A percentile compares a stretch with the other conserved stretches of the same genome.
phyloP scores from a whole-genome alignment of 2,888 invertebrate genomes.

The Andrena camellia region DNA sequence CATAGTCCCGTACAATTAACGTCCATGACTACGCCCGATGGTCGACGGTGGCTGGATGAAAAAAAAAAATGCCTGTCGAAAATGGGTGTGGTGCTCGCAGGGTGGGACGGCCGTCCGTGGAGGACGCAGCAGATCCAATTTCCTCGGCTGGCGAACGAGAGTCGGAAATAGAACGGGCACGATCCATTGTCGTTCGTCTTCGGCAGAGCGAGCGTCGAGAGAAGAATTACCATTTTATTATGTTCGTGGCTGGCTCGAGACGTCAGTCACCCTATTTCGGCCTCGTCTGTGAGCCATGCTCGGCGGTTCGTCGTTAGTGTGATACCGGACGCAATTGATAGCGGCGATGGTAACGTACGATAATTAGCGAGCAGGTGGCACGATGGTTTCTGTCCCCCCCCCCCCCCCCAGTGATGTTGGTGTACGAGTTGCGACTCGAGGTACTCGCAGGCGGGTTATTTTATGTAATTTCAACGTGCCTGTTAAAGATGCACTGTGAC shows the following conservation, averaged over 20 bases:
- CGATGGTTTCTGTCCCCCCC: background rate
- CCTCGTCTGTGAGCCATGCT: background rate
- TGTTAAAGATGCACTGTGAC: background rate
- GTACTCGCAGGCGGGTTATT: conserved; percentile 8
- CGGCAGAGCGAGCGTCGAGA: conserved; percentile 7
- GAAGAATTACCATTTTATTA: conserved; percentile 48
- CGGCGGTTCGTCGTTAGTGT: background rate
- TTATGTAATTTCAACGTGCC: background rate
- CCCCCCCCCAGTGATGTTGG: conserved; percentile 6
- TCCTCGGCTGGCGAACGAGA: conserved; percentile 42
- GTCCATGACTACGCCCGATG: conserved; percentile 12
- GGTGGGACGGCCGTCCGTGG: background rate
- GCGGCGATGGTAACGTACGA: background rate
- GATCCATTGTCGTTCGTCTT: conserved; percentile 45
- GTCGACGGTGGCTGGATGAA: background rate
- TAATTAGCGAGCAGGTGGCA: background rate
- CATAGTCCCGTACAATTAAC: conserved; percentile 52
- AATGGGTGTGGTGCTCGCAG: background rate
- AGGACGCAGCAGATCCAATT: conserved; percentile 57
- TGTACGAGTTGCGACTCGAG: conserved; percentile 17
- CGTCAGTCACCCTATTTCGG: background rate
- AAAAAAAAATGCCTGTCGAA: conserved; percentile 21
- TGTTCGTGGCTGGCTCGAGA: conserved; percentile 7
- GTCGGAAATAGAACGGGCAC: conserved; percentile 45
- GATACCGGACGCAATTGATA: background rate